phyloP scores from a whole-genome alignment of 1,140 invertebrate genomes.

The Chironomus tepperi region DNA sequence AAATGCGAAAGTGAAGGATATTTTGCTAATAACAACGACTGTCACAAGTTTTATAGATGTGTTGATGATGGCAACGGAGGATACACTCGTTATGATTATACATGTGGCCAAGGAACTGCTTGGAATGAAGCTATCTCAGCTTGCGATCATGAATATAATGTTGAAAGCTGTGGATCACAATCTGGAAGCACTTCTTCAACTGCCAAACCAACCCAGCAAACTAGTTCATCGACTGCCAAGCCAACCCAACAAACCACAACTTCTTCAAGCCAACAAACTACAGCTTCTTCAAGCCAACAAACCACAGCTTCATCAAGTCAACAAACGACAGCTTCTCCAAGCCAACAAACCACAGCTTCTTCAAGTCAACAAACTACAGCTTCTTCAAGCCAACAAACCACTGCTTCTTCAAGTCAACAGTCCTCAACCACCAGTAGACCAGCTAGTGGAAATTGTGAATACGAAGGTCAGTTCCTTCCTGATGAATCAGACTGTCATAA shows the following conservation, averaged over 20 bases:
- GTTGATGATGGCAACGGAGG: conserved; percentile 49
- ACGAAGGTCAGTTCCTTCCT: conserved; percentile 1
- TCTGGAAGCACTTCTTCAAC: conserved; percentile 25
- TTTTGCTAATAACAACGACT: conserved; percentile 48
- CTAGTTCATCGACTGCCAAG: conserved; percentile 24
- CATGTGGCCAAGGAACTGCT: conserved; percentile 54
- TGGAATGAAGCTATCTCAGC: conserved; percentile 51
- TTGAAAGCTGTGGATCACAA: conserved; percentile 34
- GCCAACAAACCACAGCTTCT: conserved; percentile 27
- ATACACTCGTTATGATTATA: conserved; percentile 51
- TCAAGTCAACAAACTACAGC: conserved; percentile 23
- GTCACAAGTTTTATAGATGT: conserved; percentile 59
- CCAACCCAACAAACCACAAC: conserved; percentile 29
- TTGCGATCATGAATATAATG: conserved; percentile 52
- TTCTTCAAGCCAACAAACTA: conserved; percentile 26
- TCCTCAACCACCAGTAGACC: background rate
- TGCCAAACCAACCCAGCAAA: conserved; percentile 26
- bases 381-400: conserved; percentile 13
- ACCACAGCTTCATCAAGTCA: conserved; percentile 27
- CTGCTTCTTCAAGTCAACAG: conserved; percentile 10
- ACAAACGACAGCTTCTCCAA: conserved; percentile 27
- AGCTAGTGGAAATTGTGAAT: background rate
- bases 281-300: conserved; percentile 29
- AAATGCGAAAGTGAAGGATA: conserved; percentile 46
- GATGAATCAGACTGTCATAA: conserved; percentile 23